These are phyloP conservation scores for Macropis europaea DNA, from an alignment of 2,888 invertebrate genomes.

Conservation along the genomic window DNA sequence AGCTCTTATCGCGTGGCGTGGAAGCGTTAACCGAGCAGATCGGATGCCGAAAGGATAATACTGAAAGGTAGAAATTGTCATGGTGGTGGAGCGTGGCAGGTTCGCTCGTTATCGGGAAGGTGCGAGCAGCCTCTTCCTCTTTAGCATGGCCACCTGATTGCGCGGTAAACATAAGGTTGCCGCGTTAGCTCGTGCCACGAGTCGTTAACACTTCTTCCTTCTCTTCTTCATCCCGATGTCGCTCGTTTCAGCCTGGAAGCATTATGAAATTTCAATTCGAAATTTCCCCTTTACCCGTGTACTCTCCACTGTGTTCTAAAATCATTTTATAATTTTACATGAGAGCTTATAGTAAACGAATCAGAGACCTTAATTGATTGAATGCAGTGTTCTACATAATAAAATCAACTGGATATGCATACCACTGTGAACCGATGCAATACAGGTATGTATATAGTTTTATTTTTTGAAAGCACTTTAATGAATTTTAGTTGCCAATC, in stretches of 20 bases:
- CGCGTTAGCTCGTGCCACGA: slow-evolving; percentile 67
- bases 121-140: slow-evolving; percentile 73
- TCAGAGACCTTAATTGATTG: too few species aligned
- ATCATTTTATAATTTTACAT: too few species aligned
- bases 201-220: slow-evolving; percentile 67
- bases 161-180: slow-evolving; percentile 69
- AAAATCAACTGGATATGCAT: too few species aligned
- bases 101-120: slow-evolving; percentile 74
- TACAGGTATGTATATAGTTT: too few species aligned
- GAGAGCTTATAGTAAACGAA: too few species aligned
- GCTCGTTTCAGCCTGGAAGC: slow-evolving; percentile 10
- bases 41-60: not conserved
- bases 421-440: too few species aligned
- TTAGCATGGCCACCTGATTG: slow-evolving; percentile 75
- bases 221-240: slow-evolving; percentile 1
- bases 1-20: not conserved
- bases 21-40: slow-evolving; percentile 4
- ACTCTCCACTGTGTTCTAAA: too few species aligned
- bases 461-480: too few species aligned
- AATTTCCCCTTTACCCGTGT: too few species aligned
- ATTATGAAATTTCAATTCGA: slow-evolving; percentile 5
- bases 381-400: too few species aligned
- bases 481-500: too few species aligned
- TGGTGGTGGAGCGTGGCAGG: slow-evolving; percentile 44
- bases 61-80: slow-evolving; percentile 38